A percentile compares a stretch with the other conserved stretches of the same genome.
Conservation (phyloP, 2,797 vertebrate genomes). For the Enteromius argenteus region DNA sequence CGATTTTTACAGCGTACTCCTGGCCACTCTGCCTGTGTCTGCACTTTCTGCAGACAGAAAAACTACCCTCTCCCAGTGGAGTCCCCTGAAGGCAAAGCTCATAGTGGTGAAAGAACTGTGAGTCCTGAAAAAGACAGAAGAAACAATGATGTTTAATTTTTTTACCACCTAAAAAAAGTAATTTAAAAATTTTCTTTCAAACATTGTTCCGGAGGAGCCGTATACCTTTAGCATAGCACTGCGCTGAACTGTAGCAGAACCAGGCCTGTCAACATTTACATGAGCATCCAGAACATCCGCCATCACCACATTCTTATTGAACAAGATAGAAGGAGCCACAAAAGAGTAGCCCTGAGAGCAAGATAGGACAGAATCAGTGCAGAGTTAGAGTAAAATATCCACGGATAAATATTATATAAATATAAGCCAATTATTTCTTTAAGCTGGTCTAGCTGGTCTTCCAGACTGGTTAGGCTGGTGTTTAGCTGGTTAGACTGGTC, state of each 20-base stretch:
- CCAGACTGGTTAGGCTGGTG: background rate
- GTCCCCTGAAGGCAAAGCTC: slow-evolving; percentile 87
- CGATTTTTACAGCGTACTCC: slow-evolving; percentile 91
- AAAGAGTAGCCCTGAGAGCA: slow-evolving; percentile 90
- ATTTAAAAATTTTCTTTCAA: background rate
- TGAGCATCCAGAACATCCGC: slow-evolving; percentile 83
- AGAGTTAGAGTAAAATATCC: background rate
- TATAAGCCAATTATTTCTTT: background rate
- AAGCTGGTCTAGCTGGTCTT: background rate
- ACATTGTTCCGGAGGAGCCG: background rate
- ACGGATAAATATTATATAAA: background rate
- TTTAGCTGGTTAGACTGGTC: slow-evolving; percentile 20
- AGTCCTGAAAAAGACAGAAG: slow-evolving; percentile 79
- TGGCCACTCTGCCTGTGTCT: slow-evolving; percentile 85
- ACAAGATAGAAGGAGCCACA: slow-evolving; percentile 91
- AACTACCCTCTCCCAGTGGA: slow-evolving; percentile 89
- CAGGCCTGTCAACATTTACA: slow-evolving; percentile 81
- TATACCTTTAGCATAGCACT: slow-evolving; percentile 91
- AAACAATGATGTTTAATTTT: background rate
- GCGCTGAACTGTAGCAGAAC: slow-evolving; percentile 85
- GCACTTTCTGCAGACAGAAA: slow-evolving; percentile 91
- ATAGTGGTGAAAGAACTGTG: slow-evolving; percentile 91
- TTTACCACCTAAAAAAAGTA: slow-evolving; percentile 68
- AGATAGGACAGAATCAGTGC: background rate
- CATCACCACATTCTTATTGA: slow-evolving; percentile 90